phyloP scores from a whole-genome alignment of 2,797 vertebrate genomes.

The Tarsius wallacei region DNA sequence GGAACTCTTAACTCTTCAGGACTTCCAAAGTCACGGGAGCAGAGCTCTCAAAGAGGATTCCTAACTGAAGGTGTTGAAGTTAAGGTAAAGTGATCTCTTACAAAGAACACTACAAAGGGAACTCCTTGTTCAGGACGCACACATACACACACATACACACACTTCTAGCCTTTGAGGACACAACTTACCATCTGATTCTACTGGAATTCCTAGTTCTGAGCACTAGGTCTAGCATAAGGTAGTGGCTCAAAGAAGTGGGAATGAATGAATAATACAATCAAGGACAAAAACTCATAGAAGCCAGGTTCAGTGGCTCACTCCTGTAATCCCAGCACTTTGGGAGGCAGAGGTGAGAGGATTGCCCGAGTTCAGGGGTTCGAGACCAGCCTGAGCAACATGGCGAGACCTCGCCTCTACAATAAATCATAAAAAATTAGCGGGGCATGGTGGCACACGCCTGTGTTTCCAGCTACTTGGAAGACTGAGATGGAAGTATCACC shows the following conservation, averaged over 20 bases:
- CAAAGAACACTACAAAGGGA: neutral
- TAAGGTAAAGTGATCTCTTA: neutral
- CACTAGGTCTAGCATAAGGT: neutral
- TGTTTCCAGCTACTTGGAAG: no score
- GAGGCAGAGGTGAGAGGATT: no score
- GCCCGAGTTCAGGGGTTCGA: no score
- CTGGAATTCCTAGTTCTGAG: neutral
- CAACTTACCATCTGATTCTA: neutral
- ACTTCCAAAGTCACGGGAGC: neutral
- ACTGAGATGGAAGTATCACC: no score
- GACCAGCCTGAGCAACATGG: no score
- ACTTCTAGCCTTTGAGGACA: neutral
- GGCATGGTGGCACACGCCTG: no score
- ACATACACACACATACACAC: rapidly evolving
- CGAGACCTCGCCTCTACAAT: no score
- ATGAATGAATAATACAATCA: neutral
- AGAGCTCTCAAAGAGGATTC: neutral
- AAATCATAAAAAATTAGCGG: no score
- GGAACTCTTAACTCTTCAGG: neutral
- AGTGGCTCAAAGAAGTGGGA: neutral
- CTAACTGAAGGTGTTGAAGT: neutral
- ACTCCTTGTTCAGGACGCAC: neutral
- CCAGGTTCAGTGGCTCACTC: no score
- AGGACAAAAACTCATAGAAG: neutral
- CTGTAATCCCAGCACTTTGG: no score